Conservation (phyloP, 2,113 vertebrate species). For the Malurus melanocephalus region DNA sequence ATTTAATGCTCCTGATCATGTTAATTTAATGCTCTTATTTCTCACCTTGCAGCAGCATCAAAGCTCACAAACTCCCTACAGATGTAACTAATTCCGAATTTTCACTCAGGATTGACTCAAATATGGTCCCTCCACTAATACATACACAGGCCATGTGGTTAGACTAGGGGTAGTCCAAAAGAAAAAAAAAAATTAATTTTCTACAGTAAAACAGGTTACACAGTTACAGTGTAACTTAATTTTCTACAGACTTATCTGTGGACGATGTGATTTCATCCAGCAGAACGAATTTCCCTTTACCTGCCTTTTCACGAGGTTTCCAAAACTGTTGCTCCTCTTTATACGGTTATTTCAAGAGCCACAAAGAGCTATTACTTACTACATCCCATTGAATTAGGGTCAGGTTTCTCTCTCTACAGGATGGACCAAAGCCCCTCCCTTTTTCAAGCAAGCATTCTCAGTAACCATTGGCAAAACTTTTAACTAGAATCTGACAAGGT, state of each 20-base stretch:
- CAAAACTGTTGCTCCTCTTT: neutral
- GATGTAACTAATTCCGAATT: neutral
- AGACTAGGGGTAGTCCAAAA: neutral
- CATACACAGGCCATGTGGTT: rapidly evolving
- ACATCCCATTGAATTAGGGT: neutral
- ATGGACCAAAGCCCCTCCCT: neutral
- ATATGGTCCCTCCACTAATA: neutral
- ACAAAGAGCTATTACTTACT: neutral
- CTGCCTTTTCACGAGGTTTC: neutral
- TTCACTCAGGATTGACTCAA: neutral
- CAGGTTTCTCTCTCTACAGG: neutral
- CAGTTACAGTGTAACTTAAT: neutral
- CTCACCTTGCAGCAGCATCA: neutral
- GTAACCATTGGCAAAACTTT: neutral
- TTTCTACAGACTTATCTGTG: neutral
- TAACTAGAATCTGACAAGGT: neutral
- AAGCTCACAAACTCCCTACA: neutral
- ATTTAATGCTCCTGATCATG: neutral
- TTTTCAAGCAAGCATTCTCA: neutral
- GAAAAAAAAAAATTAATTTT: neutral
- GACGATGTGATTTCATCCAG: neutral
- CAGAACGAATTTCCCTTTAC: neutral
- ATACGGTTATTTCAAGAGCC: neutral
- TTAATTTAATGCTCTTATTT: neutral
- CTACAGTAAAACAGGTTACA: neutral